phyloP scores from a whole-genome alignment of 2,113 vertebrate species.

The Hucho hucho region DNA sequence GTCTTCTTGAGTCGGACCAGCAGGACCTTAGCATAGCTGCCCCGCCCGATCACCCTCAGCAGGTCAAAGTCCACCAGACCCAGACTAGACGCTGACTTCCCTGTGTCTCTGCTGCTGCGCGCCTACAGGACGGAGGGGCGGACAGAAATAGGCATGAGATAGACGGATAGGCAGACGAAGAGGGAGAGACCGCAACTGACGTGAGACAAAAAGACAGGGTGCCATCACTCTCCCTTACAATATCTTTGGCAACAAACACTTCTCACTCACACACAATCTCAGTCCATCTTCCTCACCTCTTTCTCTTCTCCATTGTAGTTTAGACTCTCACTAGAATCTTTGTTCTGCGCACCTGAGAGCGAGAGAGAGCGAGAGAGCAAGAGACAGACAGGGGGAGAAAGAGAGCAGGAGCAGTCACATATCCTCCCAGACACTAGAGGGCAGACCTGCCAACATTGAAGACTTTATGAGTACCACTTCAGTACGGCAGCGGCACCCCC shows the following conservation, averaged over 20 bases:
- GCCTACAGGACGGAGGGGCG: conserved; percentile 69
- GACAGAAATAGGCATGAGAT: background rate
- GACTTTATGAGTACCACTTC: too few relatives aligned
- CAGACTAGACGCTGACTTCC: conserved; percentile 90
- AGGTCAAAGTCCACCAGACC: conserved; percentile 95
- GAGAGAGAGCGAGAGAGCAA: background rate
- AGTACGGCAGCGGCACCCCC: too few relatives aligned
- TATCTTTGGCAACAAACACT: background rate
- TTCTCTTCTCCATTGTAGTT: conserved; percentile 93
- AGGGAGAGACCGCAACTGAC: background rate
- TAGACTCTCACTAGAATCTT: conserved; percentile 91
- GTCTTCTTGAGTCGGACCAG: conserved; percentile 95
- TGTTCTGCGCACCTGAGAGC: conserved; percentile 78
- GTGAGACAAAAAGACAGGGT: background rate
- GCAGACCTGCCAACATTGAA: too few relatives aligned
- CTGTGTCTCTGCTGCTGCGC: conserved; percentile 88
- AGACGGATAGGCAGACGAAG: conserved; percentile 15
- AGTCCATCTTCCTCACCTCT: conserved; percentile 78
- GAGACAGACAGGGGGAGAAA: background rate
- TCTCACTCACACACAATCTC: conserved; percentile 38
- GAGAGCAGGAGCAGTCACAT: background rate
- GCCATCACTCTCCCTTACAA: background rate
- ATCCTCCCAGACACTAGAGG: too few relatives aligned
- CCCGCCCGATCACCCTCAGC: conserved; percentile 93
- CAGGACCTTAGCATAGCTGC: conserved; percentile 97